Conservation (phyloP, 1,140 invertebrate genomes). For the Diorhabda elongata region DNA sequence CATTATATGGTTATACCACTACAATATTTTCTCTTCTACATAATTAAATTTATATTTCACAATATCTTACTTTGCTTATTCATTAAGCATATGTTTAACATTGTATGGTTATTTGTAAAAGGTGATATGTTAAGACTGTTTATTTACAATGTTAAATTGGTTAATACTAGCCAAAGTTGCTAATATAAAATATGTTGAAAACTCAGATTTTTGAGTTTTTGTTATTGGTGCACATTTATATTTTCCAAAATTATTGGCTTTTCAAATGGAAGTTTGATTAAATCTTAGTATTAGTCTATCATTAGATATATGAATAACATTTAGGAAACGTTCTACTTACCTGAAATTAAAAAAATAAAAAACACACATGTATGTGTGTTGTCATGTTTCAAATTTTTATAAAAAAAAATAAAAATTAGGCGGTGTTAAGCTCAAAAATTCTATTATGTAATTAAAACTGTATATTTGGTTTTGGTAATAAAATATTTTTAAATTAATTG, state of each 20-base stretch:
- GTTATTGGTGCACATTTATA: no score
- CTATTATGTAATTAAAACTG: constrained; percentile 17
- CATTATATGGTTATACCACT: no score
- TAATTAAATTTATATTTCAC: no score
- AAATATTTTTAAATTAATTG: constrained; percentile 4
- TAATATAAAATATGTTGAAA: no score
- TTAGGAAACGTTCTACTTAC: background rate
- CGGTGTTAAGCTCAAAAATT: constrained; percentile 18
- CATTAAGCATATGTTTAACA: no score
- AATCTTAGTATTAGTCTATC: constrained; percentile 2
- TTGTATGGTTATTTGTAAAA: no score
- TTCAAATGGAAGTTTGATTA: background rate
- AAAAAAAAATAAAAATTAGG: constrained; percentile 6
- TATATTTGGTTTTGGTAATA: constrained; percentile 23
- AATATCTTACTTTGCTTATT: no score
- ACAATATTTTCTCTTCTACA: no score
- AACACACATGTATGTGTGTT: background rate
- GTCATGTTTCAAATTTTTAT: background rate
- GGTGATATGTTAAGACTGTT: no score
- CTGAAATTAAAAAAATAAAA: background rate
- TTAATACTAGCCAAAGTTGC: no score
- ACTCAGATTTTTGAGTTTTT: no score
- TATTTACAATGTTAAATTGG: no score
- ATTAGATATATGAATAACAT: background rate
- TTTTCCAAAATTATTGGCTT: background rate